phyloP scores from a whole-genome alignment of 2,888 invertebrate genomes.

The Diplazon laetatorius region DNA sequence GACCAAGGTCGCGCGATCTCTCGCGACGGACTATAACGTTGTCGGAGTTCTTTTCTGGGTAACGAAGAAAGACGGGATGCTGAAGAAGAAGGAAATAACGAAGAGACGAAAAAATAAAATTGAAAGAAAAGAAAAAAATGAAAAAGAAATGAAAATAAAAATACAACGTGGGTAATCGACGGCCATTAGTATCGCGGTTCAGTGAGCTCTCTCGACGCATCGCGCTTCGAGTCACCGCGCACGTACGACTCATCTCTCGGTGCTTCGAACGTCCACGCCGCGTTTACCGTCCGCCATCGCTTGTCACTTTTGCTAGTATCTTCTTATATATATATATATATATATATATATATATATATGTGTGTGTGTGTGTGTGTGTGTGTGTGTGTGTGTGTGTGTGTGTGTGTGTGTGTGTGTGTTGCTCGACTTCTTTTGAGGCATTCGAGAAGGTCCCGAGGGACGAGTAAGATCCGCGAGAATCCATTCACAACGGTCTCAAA shows the following conservation, averaged over 20 bases:
- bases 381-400: not conserved
- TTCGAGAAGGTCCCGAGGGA: conserved; percentile 8
- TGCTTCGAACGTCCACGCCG: conserved; percentile 27
- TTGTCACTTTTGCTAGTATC: conserved; percentile 35
- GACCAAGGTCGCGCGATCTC: conserved; percentile 30
- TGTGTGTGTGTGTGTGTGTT: conserved; percentile 13
- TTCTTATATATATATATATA: conserved; percentile 3
- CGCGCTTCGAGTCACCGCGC: conserved; percentile 51
- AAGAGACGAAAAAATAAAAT: no score
- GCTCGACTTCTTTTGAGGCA: not conserved
- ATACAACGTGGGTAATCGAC: conserved; percentile 61
- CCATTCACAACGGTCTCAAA: conserved; percentile 1
- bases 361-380: no score
- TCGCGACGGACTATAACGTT: not conserved
- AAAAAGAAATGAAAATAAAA: not conserved
- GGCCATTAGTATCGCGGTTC: conserved; percentile 65
- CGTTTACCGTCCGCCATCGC: conserved; percentile 41
- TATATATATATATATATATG: conserved; percentile 21
- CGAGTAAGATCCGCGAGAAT: conserved; percentile 11
- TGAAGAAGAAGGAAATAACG: conserved; percentile 18
- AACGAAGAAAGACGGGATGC: conserved; percentile 26
- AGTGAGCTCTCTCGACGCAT: conserved; percentile 61
- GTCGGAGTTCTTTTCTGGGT: conserved; percentile 20
- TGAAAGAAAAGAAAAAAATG: no score
- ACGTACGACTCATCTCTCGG: conserved; percentile 51